A percentile compares a stretch with the other conserved stretches of the same genome.
These are phyloP conservation scores for Cosmopolites sordidus DNA, from an alignment of 2,888 invertebrate species.

Conservation along the genomic window DNA sequence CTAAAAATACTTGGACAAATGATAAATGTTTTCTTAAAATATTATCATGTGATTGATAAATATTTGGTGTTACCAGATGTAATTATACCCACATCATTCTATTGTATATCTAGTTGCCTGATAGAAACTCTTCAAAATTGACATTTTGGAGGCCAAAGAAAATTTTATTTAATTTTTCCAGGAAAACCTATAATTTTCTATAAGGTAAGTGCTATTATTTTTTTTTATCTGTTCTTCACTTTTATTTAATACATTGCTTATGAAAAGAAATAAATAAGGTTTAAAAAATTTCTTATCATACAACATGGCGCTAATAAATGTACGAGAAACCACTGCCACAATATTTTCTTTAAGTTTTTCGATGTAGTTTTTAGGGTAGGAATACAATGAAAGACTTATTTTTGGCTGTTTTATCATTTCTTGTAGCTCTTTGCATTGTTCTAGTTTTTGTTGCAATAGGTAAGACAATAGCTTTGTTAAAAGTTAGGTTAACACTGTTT, in stretches of 20 bases:
- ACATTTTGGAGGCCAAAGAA: neutral
- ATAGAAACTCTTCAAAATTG: neutral
- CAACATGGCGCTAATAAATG: constrained; percentile 33
- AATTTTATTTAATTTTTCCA: neutral
- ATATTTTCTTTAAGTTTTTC: constrained; percentile 26
- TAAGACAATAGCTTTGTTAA: constrained; percentile 41
- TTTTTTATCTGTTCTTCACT: neutral
- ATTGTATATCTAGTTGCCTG: neutral
- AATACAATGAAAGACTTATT: constrained; percentile 47
- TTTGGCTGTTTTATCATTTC: constrained; percentile 52
- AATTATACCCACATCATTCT: no score
- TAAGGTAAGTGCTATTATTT: neutral
- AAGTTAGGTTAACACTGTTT: neutral
- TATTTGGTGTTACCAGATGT: no score
- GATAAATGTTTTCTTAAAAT: no score
- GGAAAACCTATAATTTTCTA: neutral
- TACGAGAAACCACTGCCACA: constrained; percentile 24
- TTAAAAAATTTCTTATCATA: constrained; percentile 4
- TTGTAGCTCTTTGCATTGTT: constrained; percentile 56
- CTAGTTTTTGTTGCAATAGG: constrained; percentile 57
- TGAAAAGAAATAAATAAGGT: neutral
- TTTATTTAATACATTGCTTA: neutral
- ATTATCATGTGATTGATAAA: no score
- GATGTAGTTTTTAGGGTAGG: constrained; percentile 28
- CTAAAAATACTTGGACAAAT: no score